Evolutionary conservation across 2,888 invertebrate genomes (phyloP), one percentile per base, ranked within the genome.

Genomic region (Hofmannophila pseudospretella): DNA sequence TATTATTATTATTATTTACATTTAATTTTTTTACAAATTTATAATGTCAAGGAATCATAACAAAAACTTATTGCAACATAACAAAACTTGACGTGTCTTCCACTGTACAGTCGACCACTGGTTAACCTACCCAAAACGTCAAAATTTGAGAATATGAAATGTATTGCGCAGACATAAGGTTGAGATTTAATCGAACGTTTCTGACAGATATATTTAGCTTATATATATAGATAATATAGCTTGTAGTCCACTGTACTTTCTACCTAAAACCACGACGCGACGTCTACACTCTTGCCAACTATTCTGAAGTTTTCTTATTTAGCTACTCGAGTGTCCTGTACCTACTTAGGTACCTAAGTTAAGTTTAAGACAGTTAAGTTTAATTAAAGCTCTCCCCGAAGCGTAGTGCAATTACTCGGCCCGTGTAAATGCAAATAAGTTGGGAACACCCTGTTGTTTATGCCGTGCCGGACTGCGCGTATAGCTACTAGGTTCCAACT

Each of bases 341-440:
- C 68, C 66, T 74, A 66, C 70, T 74, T 16, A 67, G 54, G 67
- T 72, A 71, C 68, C 66, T 74, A 66, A 69, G 73, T 16, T 70
- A 69, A 72, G 71, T 72, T 73, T 69, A 75, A 71, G 72, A 74
- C 72, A 77, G 68, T 81, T 74, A 69, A 64, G 73, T 82, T 84
- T 84, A 85, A 84, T 85, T 82, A 84, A 84, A 84, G 66, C 73
- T 77, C 71, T 79, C 82, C 84, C 82, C 61, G 75, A 79, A 80
- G 81, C 78, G 69, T 79, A 74, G 62, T 73, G 80, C 81, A 84
- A 80, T 84, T 84, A 84, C 80, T 78, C 67, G 79, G 78, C 67
- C 76, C 80, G 76, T 81, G 84, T 82, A 81, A 80, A 82, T 85
- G 85, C 81, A 84, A 84, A 82, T 82, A 81, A 78, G 80, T 82